Percentiles rank a stretch among this genome's conserved stretches.
phyloP scores from a whole-genome alignment of 2,113 vertebrate species.

The Rhea pennata region DNA sequence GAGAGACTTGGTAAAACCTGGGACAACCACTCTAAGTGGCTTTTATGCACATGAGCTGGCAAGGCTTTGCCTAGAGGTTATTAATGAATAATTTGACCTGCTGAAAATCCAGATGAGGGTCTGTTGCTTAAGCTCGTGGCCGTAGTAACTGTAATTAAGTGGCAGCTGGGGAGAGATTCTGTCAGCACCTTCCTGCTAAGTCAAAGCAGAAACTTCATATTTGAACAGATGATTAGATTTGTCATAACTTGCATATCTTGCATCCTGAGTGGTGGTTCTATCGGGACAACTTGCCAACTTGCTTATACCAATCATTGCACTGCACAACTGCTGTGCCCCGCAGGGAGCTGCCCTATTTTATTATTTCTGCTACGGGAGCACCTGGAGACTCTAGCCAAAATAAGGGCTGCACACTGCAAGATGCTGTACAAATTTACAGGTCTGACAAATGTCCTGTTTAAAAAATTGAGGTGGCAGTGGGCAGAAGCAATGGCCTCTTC shows the following conservation, averaged over 20 bases:
- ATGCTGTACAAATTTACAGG: not conserved
- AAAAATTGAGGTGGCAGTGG: not conserved
- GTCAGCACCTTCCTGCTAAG: not conserved
- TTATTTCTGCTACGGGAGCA: not conserved
- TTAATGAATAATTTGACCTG: slow-evolving; percentile 3
- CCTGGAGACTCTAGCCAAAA: not conserved
- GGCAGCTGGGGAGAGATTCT: not conserved
- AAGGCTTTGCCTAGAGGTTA: not conserved
- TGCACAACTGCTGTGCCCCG: not conserved
- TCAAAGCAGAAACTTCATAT: not conserved
- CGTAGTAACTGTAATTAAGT: not conserved
- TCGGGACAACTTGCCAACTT: not conserved
- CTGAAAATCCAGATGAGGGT: slow-evolving; percentile 8
- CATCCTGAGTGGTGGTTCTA: not conserved
- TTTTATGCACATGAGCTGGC: not conserved
- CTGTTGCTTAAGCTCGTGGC: not conserved
- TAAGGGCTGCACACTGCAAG: not conserved
- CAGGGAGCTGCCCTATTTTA: not conserved
- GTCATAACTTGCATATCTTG: not conserved
- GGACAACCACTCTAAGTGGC: not conserved
- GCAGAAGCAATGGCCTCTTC: not conserved
- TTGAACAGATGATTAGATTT: not conserved
- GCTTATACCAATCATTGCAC: not conserved
- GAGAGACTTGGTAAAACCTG: not conserved
- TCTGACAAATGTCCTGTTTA: not conserved